Conservation (phyloP, 1,140 invertebrate species). For the Drosophila pectinifera region DNA sequence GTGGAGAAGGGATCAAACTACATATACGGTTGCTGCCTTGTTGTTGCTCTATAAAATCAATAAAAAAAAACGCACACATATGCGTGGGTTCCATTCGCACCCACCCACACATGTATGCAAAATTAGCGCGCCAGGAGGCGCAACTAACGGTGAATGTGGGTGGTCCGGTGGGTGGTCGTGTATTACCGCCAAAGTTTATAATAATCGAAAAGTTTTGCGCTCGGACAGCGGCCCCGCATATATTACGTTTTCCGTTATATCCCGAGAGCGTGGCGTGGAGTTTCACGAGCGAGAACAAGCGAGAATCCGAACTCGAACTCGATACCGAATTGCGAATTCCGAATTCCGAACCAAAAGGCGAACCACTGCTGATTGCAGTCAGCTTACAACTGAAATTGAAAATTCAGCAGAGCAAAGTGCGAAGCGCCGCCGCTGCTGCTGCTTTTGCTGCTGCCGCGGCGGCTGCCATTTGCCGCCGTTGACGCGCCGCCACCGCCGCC, state of each 20-base stretch:
- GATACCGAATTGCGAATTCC: slow-evolving; percentile 57
- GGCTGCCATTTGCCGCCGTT: slow-evolving; percentile 34
- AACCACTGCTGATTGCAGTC: slow-evolving; percentile 85
- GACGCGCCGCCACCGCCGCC: slow-evolving; percentile 53
- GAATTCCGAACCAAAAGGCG: slow-evolving; percentile 55
- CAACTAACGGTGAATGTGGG: slow-evolving; percentile 43
- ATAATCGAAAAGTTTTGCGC: slow-evolving; percentile 44
- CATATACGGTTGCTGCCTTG: slow-evolving; percentile 46
- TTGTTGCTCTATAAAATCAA: slow-evolving; percentile 73
- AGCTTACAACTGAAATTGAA: slow-evolving; percentile 85
- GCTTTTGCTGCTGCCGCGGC: slow-evolving; percentile 28
- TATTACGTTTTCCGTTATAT: slow-evolving; percentile 29
- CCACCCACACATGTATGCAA: slow-evolving; percentile 31
- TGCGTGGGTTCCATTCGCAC: slow-evolving; percentile 32
- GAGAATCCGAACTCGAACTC: slow-evolving; percentile 38
- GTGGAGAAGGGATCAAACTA: slow-evolving; percentile 30
- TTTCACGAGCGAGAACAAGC: slow-evolving; percentile 33
- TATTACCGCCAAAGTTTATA: slow-evolving; percentile 48
- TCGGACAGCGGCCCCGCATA: slow-evolving; percentile 54
- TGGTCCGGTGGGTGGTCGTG: slow-evolving; percentile 33
- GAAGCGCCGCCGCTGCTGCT: slow-evolving; percentile 67
- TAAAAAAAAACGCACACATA: slow-evolving; percentile 66
- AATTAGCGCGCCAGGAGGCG: slow-evolving; percentile 49
- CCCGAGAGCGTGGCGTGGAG: slow-evolving; percentile 31
- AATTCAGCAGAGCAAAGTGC: slow-evolving; percentile 85